These are phyloP conservation scores for Synchiropus splendidus DNA, from an alignment of 2,113 vertebrate genomes.

Conservation along the genomic window DNA sequence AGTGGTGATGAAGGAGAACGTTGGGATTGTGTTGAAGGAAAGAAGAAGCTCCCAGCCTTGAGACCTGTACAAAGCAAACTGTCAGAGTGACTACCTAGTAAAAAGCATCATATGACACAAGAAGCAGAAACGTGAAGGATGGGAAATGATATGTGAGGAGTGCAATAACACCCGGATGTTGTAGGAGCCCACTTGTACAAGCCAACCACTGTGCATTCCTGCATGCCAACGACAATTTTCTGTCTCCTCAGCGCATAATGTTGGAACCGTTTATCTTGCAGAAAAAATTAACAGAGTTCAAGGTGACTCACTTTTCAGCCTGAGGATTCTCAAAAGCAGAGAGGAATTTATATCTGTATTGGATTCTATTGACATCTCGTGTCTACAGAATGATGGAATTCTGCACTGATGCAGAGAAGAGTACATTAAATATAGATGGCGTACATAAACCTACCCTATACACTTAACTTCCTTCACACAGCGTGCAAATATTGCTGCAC, in stretches of 20 bases:
- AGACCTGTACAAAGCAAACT: too few species aligned
- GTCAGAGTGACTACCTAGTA: too few species aligned
- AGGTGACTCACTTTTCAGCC: conserved; percentile 40
- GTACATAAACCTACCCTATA: conserved; percentile 37
- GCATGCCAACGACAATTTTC: conserved; percentile 25
- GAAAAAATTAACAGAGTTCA: conserved; percentile 50
- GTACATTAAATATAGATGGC: conserved; percentile 58
- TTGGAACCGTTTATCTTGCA: conserved; percentile 35
- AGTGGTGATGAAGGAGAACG: too few species aligned
- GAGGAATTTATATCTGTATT: conserved; percentile 29
- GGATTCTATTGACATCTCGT: conserved; percentile 41
- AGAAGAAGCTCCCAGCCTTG: too few species aligned
- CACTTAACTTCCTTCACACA: conserved; percentile 45
- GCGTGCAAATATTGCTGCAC: conserved; percentile 47
- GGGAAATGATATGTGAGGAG: conserved; percentile 20
- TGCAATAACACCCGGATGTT: conserved; percentile 2
- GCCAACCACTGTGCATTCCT: conserved; percentile 35
- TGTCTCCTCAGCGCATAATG: conserved; percentile 48
- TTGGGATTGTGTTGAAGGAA: too few species aligned
- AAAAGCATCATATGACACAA: conserved; percentile 28
- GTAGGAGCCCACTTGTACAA: conserved; percentile 44
- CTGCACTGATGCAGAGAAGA: conserved; percentile 31
- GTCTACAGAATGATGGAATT: conserved; percentile 46
- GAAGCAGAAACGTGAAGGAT: conserved; percentile 56
- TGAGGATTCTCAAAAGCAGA: conserved; percentile 25